phyloP scores from a whole-genome alignment of 37 sponge, comb jelly and placozoan genomes.

The Spongia lamella region DNA sequence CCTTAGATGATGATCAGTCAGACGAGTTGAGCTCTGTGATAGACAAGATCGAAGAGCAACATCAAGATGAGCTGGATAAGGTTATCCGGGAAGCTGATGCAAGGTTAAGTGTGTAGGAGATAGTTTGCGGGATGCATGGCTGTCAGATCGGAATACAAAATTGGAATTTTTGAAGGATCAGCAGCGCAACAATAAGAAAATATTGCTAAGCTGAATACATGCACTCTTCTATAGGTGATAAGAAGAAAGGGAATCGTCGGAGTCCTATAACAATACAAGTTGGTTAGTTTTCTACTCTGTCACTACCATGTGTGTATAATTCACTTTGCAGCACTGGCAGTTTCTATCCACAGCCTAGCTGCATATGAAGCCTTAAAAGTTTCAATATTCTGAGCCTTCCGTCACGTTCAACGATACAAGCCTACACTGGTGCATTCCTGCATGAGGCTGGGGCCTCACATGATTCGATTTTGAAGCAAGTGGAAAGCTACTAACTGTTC shows the following conservation, averaged over 20 bases:
- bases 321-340: too few relatives aligned
- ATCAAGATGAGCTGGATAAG: not conserved
- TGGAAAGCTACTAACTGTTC: too few relatives aligned
- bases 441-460: not conserved
- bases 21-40: not conserved
- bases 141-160: not conserved
- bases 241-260: conserved; percentile 1
- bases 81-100: not conserved
- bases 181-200: not conserved
- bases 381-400: conserved; percentile 1
- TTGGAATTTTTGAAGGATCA: conserved; percentile 1
- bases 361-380: conserved; percentile 18
- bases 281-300: not conserved
- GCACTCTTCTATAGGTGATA: not conserved
- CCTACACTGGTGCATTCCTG: conserved; percentile 14
- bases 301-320: too few relatives aligned
- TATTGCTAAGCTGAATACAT: not conserved
- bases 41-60: not conserved
- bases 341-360: not conserved
- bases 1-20: conserved; percentile 27
- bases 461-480: too few relatives aligned
- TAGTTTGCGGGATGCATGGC: not conserved
- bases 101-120: not conserved
- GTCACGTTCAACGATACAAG: conserved; percentile 3
- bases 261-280: conserved; percentile 1